Base-by-base conservation (phyloP, 2,797 vertebrate species). In the Trachops cirrhosus region DNA sequence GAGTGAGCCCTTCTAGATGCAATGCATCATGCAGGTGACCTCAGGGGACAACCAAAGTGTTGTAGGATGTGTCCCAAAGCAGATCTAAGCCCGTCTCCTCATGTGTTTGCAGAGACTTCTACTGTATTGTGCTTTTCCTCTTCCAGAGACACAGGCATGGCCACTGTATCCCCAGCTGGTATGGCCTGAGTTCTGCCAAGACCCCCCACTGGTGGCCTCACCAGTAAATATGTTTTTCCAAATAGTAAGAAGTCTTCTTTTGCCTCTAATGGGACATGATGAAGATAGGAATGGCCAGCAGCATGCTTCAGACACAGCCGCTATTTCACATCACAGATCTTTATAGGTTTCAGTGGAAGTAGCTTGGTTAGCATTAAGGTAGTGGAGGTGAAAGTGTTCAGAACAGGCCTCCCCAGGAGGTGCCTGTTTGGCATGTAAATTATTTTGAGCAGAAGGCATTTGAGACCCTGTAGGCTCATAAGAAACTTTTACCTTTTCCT, bases 251-350 rank as follows among this genome's bases (percentile, higher is more conserved):
- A 54, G 41, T 91, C 74, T 9, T 95, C 54, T 50, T 50, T 50
- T 19, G 24, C 9, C 9, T 59, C 87, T 41, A 39, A 71, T 12
- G 67, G 57, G n/a, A 16, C 87, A 80, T 18, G 77, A 85, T 18
- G 77, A 70, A 93, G 52, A 57, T 74, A 96, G 10, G 85, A 85
- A 15, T 92, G 91, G 3, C 86, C n/a, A 2, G 71, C 91, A 10
- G 83, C 89, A 44, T 93, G 74, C 26, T 95, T 94, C 41, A 95
- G 59, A n/a, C 50, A 16, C 11, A 96, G 86, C 26, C 94, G 85
- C 77, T 89, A 1, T 71, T 86, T 93, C 14, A 77, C 29, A 1
- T 7, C 21, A 9, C 93, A 96, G 48, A 93, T 90, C 62, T 93
- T 96, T 34, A 95, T 71, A 34, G 92, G 79, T 21, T 67, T 73